These are phyloP conservation scores for Gallinago media DNA, from an alignment of 2,113 vertebrate genomes.

Conservation along the genomic window DNA sequence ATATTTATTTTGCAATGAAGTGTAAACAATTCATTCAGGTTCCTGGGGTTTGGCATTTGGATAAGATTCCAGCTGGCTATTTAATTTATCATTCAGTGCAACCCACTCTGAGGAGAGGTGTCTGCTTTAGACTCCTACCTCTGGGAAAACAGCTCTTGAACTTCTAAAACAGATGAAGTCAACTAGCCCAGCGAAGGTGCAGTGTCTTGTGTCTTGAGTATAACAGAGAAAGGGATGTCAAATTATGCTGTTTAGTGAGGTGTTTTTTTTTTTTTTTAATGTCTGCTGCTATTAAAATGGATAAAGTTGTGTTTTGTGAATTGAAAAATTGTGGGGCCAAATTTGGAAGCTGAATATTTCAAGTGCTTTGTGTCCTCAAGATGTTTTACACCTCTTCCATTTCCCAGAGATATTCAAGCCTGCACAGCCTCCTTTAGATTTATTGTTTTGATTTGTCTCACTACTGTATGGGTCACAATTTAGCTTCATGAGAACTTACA, in stretches of 20 bases:
- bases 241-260: neutral
- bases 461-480: neutral
- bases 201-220: neutral
- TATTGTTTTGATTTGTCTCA: neutral
- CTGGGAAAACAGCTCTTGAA: neutral
- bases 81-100: conserved; percentile 7
- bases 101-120: neutral
- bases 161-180: neutral
- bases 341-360: neutral
- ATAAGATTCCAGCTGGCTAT: neutral
- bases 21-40: neutral
- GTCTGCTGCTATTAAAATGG: neutral
- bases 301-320: neutral
- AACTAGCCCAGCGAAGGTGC: neutral
- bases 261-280: neutral
- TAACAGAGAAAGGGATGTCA: neutral
- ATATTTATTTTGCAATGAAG: conserved; percentile 20
- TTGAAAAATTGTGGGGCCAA: neutral
- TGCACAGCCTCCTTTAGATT: neutral
- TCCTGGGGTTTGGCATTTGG: conserved; percentile 1
- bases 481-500: neutral
- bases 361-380: neutral
- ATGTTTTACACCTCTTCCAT: neutral
- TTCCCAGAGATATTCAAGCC: neutral
- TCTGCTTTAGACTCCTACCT: neutral